These are phyloP conservation scores for Elmis aenea DNA, from an alignment of 2,888 invertebrate species.

Conservation along the genomic window DNA sequence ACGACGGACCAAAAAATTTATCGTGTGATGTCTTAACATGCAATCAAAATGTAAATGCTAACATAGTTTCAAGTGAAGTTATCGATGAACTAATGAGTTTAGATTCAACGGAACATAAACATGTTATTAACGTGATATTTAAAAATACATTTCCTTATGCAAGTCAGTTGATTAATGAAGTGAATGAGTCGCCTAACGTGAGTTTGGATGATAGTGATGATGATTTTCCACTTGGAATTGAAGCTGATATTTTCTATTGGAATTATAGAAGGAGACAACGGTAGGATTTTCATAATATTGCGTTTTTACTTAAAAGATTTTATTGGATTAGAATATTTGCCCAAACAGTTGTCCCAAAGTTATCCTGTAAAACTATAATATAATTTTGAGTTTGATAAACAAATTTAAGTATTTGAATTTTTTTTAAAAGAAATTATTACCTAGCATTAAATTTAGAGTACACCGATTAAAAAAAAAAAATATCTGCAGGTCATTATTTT, in stretches of 20 bases:
- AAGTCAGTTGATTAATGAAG: constrained; percentile 41
- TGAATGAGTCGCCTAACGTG: constrained; percentile 32
- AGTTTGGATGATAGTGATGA: constrained; percentile 32
- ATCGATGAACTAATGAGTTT: constrained; percentile 41
- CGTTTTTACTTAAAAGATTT: too few relatives aligned
- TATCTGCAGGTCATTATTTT: too few relatives aligned
- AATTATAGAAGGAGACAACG: constrained; percentile 27
- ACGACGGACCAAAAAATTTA: constrained; percentile 26
- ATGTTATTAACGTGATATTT: constrained; percentile 41
- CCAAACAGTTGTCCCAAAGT: too few relatives aligned
- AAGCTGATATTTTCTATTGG: constrained; percentile 39
- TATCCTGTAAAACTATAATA: neutral
- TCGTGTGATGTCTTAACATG: constrained; percentile 14
- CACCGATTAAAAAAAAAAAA: too few relatives aligned
- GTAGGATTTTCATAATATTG: constrained; percentile 15
- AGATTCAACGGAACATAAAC: constrained; percentile 35
- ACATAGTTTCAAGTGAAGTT: constrained; percentile 35
- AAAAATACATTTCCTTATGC: constrained; percentile 42
- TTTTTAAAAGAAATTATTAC: too few relatives aligned
- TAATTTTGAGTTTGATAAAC: neutral
- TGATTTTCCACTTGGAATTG: constrained; percentile 45
- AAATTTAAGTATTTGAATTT: too few relatives aligned
- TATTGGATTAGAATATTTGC: too few relatives aligned
- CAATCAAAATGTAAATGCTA: constrained; percentile 16
- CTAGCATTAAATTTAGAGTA: too few relatives aligned